Evolutionary conservation across 2,888 invertebrate species (phyloP), one percentile per base, ranked within the genome.

Genomic region (Phyllotreta striolata): DNA sequence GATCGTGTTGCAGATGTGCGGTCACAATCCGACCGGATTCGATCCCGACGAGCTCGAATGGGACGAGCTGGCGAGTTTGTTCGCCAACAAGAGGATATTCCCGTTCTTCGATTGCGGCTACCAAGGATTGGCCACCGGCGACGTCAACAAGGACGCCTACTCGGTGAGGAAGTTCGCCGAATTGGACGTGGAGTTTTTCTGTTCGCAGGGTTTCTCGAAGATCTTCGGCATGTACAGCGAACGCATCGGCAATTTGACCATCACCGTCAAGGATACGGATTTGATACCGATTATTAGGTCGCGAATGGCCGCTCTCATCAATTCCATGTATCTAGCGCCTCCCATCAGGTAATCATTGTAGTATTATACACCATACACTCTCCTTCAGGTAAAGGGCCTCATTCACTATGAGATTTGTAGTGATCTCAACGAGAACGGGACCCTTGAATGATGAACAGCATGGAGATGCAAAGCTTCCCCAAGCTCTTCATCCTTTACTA

Each of bases 141-240:
- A 97, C 84, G 85, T 96, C 14, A 95, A 93, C 74, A 86, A 86
- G 64, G 98, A 99, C 86, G 95, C 96, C 46, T 92, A 89, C 88
- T 90, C 96, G 24, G 91, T 96, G 62, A 88, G 97, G 49, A 90
- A 93, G 82, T 98, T 98, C 83, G 92, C 91, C 1, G 82, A 89
- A 64, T 84, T 90, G 62, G 96, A 96, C 46, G 91, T 98, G 80
- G 98, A 99, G 82, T 84, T 98, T 56, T 84, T 98, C 69, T 91
- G 93, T 78, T 91, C 97, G 1, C 99, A 99, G 83, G 97, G 96
- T 7, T 99, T 96, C 84, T 97, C 98, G 59, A 99, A 99, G 84
- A 99, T 99, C 84, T 98, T 99, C 83, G 98, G 98, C 8, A 86
- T 99, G 3, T 99, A 99, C 84, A 97, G 95, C 93, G 98, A 98